Evolutionary conservation across 1,140 invertebrate species (phyloP).

Genomic region (Drosophila nigrodunni): DNA sequence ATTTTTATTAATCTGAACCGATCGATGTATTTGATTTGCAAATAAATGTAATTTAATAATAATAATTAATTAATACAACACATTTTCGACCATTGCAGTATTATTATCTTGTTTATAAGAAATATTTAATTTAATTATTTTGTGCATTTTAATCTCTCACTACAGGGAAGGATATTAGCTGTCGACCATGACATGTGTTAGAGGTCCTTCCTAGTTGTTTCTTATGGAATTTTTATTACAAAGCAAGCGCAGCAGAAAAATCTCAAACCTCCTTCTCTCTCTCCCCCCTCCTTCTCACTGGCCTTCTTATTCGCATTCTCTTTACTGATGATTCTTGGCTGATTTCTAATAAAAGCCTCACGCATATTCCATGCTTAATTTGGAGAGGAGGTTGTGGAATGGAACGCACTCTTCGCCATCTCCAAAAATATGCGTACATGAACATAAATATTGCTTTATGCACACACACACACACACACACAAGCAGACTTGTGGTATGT

Average conservation of each 20-base stretch:
- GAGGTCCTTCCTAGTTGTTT: neutral
- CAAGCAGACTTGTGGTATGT: conserved; percentile 9
- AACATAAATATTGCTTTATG: conserved; percentile 77
- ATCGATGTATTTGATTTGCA: too few species aligned
- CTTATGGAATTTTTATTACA: neutral
- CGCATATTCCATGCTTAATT: conserved; percentile 70
- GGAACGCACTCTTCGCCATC: neutral
- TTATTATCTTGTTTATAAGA: neutral
- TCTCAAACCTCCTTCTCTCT: neutral
- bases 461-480: conserved; percentile 47
- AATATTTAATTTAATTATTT: neutral
- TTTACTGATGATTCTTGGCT: conserved; percentile 25
- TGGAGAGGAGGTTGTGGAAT: conserved; percentile 10
- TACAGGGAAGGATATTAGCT: neutral
- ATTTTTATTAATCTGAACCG: too few species aligned
- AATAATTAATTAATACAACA: too few species aligned
- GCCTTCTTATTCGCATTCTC: neutral
- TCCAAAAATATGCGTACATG: conserved; percentile 41
- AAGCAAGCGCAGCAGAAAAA: neutral
- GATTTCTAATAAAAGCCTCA: conserved; percentile 70
- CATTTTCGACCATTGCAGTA: too few species aligned
- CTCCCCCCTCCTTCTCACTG: neutral
- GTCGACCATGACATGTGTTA: neutral
- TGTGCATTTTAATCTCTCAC: neutral
- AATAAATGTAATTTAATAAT: too few species aligned